These are phyloP conservation scores for Cheilosia grossa DNA, from an alignment of 2,888 invertebrate genomes.

Conservation along the genomic window DNA sequence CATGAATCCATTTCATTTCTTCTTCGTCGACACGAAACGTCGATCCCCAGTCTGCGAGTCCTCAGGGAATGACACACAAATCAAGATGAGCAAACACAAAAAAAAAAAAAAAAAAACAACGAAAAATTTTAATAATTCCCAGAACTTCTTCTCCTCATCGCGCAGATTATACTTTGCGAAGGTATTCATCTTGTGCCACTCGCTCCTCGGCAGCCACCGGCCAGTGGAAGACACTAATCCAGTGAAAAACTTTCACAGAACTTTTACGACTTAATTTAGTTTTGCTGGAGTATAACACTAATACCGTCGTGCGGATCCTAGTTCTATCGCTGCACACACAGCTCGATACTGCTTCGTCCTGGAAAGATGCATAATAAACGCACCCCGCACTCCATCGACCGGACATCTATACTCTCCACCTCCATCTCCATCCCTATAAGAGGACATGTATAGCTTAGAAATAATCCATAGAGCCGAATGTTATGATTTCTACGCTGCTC, in stretches of 20 bases:
- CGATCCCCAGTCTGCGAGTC: constrained; percentile 11
- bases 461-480: constrained; percentile 71
- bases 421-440: background rate
- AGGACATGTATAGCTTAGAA: constrained; percentile 64
- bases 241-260: constrained; percentile 71
- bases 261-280: constrained; percentile 74
- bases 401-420: background rate
- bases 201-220: constrained; percentile 20
- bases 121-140: constrained; percentile 71
- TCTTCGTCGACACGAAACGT: constrained; percentile 29
- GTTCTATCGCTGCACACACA: constrained; percentile 34
- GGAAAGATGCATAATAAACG: constrained; percentile 56
- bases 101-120: constrained; percentile 19
- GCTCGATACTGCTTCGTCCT: constrained; percentile 35
- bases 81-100: constrained; percentile 46
- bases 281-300: constrained; percentile 61
- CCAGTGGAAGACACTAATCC: constrained; percentile 68
- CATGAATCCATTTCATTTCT: constrained; percentile 67
- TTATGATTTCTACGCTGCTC: constrained; percentile 65
- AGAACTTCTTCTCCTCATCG: constrained; percentile 53
- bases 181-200: constrained; percentile 21
- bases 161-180: constrained; percentile 18
- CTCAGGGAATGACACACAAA: constrained; percentile 52
- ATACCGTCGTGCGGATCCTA: constrained; percentile 27
- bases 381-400: background rate